Evolutionary conservation across 2,797 vertebrate species (phyloP).

Genomic region (Siniperca obscura): DNA sequence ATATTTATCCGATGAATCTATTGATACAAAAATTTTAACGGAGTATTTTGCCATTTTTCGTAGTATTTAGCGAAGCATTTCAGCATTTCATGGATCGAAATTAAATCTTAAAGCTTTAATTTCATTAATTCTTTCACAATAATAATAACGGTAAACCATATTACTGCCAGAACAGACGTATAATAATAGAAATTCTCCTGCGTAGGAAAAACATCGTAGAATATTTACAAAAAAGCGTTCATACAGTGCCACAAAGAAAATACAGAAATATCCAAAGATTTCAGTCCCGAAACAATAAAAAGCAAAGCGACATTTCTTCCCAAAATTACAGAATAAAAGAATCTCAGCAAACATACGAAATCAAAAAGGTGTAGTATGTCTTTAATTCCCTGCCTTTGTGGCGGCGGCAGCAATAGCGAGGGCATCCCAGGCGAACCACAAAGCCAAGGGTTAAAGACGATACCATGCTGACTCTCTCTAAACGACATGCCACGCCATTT

Average conservation of each 20-base stretch:
- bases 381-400: constrained; percentile 72
- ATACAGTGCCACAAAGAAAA: constrained; percentile 12
- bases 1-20: not conserved
- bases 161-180: not conserved
- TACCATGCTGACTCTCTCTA: constrained; percentile 71
- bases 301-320: constrained; percentile 31
- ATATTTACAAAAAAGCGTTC: constrained; percentile 6
- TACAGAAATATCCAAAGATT: constrained; percentile 56
- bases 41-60: constrained; percentile 9
- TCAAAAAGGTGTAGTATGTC: constrained; percentile 68
- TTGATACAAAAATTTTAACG: not conserved
- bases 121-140: not conserved
- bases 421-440: constrained; percentile 72
- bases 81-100: constrained; percentile 16
- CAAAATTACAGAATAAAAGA: constrained; percentile 37
- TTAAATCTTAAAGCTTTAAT: constrained; percentile 17
- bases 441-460: constrained; percentile 81
- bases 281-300: constrained; percentile 41
- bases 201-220: constrained; percentile 3
- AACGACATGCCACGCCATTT: constrained; percentile 82
- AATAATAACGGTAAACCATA: not conserved
- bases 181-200: not conserved
- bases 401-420: constrained; percentile 53
- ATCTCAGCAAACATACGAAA: constrained; percentile 30
- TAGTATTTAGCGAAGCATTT: constrained; percentile 39